Evolutionary conservation across 2,888 invertebrate species (phyloP), one percentile per base, ranked within the genome.

Genomic region (Dasypolia templi): DNA sequence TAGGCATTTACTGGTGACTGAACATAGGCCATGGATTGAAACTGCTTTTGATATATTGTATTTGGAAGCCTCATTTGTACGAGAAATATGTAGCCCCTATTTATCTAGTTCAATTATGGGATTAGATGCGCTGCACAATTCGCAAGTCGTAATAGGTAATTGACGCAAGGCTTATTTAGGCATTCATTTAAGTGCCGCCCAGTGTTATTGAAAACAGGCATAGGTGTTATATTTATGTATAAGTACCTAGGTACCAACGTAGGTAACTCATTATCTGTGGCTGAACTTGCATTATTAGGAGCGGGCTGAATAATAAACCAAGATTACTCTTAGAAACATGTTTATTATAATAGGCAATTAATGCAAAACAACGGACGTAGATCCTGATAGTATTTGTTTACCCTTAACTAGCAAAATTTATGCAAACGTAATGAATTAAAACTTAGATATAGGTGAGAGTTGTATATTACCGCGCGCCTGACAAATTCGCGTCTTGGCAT

Each of bases 351-450:
- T 65, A 82, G 82, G 78, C 83, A 76, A 79, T 82, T 56, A 39
- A 82, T 79, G 83, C 79, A 69, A 82, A 82, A 79, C 83, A 79
- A 69, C 70, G 83, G 69, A 79, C 69, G 61, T 68, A 82, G 12
- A 81, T 82, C 77, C 77, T 69, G 61, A 79, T 79, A 82, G n/a
- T 69, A 59, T 79, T 58, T 64, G 7, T 75, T 68, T 59, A 65
- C 51, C 35, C 59, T 69, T 82, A 82, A 26, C 42, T 77, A 82
- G 77, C 68, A 77, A 79, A 59, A 64, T 77, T 35, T 77, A 64
- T 77, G 77, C 77, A 82, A 79, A 79, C 82, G 12, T 79, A 77
- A 79, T 79, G 32, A 51, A 81, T 82, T 51, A 76, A 42, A 62
- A 76, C 46, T 66, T 75, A 81, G 11, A 46, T 0, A 6, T n/a